These are phyloP conservation scores for Tupaia chinensis DNA, from an alignment of 2,113 vertebrate genomes.

Conservation along the genomic window DNA sequence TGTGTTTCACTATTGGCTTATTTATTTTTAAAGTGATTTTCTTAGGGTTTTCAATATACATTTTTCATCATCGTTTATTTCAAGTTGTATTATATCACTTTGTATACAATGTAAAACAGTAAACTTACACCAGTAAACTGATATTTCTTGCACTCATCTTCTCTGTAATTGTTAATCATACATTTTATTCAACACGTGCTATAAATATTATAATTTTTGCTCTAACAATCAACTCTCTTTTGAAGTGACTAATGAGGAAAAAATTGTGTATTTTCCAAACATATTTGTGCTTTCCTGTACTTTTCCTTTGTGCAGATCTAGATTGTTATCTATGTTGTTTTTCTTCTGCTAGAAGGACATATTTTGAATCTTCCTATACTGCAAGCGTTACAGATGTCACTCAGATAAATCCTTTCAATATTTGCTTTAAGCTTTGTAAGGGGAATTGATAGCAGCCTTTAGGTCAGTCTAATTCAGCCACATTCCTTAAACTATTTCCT, in stretches of 20 bases:
- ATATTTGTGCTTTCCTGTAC: neutral
- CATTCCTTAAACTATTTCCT: neutral
- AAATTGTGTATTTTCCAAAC: neutral
- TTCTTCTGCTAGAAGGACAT: neutral
- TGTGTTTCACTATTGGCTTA: conserved; percentile 1
- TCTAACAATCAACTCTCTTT: neutral
- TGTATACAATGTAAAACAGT: neutral
- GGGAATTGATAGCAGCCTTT: neutral
- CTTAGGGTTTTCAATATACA: neutral
- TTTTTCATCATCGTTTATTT: neutral
- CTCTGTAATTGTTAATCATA: neutral
- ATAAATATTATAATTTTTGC: conserved; percentile 32
- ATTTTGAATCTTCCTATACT: neutral
- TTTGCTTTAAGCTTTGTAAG: conserved; percentile 3
- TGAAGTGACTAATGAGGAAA: neutral
- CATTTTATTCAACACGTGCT: neutral
- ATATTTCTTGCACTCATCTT: neutral
- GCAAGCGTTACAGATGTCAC: neutral
- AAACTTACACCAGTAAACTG: neutral
- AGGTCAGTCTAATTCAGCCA: neutral
- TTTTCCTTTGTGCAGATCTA: neutral
- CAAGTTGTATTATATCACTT: neutral
- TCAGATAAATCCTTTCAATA: neutral
- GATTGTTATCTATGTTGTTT: neutral
- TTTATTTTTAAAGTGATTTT: neutral